Conservation (phyloP, 1,140 invertebrate genomes). For the Camponotus vicinus region DNA sequence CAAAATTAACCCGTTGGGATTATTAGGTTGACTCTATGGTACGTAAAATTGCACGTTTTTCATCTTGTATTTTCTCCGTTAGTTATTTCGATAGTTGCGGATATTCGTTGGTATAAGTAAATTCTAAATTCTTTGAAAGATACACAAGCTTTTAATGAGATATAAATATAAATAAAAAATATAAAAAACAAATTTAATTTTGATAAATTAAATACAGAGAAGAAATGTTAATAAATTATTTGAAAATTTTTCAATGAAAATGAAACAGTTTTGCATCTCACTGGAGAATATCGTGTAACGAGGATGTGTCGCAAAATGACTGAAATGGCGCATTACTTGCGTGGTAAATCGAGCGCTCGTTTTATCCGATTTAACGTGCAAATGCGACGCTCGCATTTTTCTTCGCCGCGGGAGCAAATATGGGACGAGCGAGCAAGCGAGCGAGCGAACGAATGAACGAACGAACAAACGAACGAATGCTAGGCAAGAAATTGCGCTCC, state of each 20-base stretch:
- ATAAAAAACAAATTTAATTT: background rate
- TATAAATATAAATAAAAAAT: background rate
- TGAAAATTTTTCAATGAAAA: slow-evolving; percentile 24
- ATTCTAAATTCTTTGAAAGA: slow-evolving; percentile 20
- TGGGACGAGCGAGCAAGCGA: slow-evolving; percentile 31
- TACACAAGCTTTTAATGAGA: background rate
- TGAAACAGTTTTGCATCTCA: slow-evolving; percentile 32
- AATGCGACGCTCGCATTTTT: slow-evolving; percentile 73
- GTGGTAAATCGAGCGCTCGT: slow-evolving; percentile 77
- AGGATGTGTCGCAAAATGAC: slow-evolving; percentile 52
- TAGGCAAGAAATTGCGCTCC: slow-evolving; percentile 58
- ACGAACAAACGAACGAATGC: slow-evolving; percentile 7
- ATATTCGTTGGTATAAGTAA: background rate
- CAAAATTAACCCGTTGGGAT: slow-evolving; percentile 34
- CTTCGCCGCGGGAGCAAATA: slow-evolving; percentile 66
- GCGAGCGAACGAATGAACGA: background rate
- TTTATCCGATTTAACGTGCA: slow-evolving; percentile 73
- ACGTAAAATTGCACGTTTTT: background rate
- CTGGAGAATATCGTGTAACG: slow-evolving; percentile 45
- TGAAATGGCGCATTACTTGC: slow-evolving; percentile 60
- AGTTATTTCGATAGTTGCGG: slow-evolving; percentile 4
- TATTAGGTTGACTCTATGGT: slow-evolving; percentile 14
- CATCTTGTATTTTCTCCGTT: background rate
- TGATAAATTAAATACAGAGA: background rate
- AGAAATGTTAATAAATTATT: slow-evolving; percentile 7